Evolutionary conservation across 2,797 vertebrate genomes (phyloP), one percentile per base, ranked within the genome.

Genomic region (Glossophaga mutica): DNA sequence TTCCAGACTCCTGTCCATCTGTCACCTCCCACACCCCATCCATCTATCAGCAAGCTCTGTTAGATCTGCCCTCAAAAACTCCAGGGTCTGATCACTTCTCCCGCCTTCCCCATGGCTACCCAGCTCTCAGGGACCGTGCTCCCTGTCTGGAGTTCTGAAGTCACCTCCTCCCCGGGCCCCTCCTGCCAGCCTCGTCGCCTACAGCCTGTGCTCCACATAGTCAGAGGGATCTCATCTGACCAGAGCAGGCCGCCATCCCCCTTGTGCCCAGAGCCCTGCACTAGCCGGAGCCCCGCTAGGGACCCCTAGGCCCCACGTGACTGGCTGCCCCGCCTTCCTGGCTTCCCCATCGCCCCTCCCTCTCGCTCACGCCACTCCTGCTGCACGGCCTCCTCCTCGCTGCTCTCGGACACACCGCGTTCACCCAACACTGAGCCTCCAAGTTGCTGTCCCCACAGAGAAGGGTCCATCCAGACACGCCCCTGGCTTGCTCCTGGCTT

Each of bases 161-260:
- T 7, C 9, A 19, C 34, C 83, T 21, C 59, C 21, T 50, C 2
- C 0, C 42, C 2, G 21, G 15, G 24, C 73, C 37, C 67, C 39
- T 32, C 4, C 37, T 16, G 24, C 46, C 32, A 52, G 37, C 26
- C 62, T 34, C 3, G 1, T 4, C 26, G 16, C 21, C 1, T 0
- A 6, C 16, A 50, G n/a, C 29, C 46, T 11, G 18, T 21, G 22
- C 48, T 34, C 22, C 81, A 52, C 7, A 19, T 26, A 48, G 68
- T 34, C n/a, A 1, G 82, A 46, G 3, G 29, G 24, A 18, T 5
- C 29, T 65, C 3, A 9, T 3, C 50, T 9, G n/a, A 42, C 57
- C 12, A 6, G n/a, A 15, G 59, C 2, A 57, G 22, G 5, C 5
- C 0, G 18, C 32, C 2, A 0, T 29, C 59, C 22, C 11, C 21